Evolutionary conservation across 2,888 invertebrate species (phyloP).

Genomic region (Saturnia pavonia): DNA sequence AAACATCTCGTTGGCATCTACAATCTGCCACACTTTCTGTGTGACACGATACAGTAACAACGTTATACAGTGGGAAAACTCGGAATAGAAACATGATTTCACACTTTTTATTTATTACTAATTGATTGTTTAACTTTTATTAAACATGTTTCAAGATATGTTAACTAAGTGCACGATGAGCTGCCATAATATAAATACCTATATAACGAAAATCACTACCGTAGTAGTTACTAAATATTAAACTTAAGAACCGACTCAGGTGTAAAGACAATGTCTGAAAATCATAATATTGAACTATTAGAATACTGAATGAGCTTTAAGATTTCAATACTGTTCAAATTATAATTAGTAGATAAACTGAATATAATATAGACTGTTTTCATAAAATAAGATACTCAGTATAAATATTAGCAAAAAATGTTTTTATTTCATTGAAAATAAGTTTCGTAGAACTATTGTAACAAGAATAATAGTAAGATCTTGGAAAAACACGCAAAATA

Average conservation of each 20-base stretch:
- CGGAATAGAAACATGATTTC: background rate
- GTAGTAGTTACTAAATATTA: background rate
- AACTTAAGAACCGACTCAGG: background rate
- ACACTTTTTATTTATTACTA: background rate
- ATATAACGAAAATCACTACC: background rate
- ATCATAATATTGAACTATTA: too few relatives aligned
- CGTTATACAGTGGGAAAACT: conserved; percentile 17
- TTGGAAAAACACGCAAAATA: too few relatives aligned
- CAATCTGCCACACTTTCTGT: conserved; percentile 38
- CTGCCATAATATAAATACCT: background rate
- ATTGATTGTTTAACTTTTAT: background rate
- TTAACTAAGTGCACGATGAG: background rate
- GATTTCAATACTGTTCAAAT: too few relatives aligned
- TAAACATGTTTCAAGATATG: background rate
- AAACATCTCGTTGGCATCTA: conserved; percentile 62
- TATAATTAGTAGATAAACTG: too few relatives aligned
- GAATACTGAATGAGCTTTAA: too few relatives aligned
- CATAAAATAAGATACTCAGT: too few relatives aligned
- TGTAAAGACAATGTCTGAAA: background rate
- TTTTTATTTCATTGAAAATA: too few relatives aligned
- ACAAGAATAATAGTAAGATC: too few relatives aligned
- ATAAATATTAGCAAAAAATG: too few relatives aligned
- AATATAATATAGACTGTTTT: too few relatives aligned
- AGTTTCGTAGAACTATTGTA: too few relatives aligned
- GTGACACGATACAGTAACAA: background rate